phyloP scores from a whole-genome alignment of 2,113 vertebrate species.

The Vireo altiloquus region DNA sequence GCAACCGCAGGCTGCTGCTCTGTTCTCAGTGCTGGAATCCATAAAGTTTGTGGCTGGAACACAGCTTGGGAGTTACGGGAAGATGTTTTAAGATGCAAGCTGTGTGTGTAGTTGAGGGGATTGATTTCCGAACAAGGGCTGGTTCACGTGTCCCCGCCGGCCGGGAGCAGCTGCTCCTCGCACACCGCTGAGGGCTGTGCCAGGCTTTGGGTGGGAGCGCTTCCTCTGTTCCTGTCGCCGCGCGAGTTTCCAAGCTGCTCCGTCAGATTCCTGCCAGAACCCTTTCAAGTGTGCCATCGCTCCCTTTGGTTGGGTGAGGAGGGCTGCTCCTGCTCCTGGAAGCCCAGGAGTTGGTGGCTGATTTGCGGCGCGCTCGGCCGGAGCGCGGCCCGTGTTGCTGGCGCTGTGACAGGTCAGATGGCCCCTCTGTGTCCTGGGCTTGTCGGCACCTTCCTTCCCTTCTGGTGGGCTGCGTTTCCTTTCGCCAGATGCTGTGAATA shows the following conservation, averaged over 20 bases:
- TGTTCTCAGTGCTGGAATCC: neutral
- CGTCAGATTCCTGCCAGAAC: conserved; percentile 51
- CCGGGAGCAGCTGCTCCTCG: conserved; percentile 63
- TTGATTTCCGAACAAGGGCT: conserved; percentile 20
- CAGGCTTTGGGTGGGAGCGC: neutral
- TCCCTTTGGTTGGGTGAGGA: neutral
- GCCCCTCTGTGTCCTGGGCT: conserved; percentile 27
- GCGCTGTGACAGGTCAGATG: conserved; percentile 21
- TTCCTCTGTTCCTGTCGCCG: conserved; percentile 30
- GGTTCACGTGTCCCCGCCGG: neutral
- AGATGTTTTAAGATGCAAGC: neutral
- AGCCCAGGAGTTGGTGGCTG: conserved; percentile 25
- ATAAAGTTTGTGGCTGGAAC: neutral
- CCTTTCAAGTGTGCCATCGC: conserved; percentile 18
- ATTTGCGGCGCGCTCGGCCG: conserved; percentile 35
- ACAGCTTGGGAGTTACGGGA: neutral
- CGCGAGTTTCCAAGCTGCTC: conserved; percentile 64
- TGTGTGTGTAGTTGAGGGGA: neutral
- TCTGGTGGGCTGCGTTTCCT: neutral
- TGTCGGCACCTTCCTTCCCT: neutral
- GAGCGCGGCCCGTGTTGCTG: conserved; percentile 15
- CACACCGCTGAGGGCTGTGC: neutral
- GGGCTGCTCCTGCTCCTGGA: neutral
- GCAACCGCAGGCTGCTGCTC: neutral
- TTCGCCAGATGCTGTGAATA: neutral